phyloP scores from a whole-genome alignment of 2,888 invertebrate genomes.

The Hermaeophaga mercurialis region DNA sequence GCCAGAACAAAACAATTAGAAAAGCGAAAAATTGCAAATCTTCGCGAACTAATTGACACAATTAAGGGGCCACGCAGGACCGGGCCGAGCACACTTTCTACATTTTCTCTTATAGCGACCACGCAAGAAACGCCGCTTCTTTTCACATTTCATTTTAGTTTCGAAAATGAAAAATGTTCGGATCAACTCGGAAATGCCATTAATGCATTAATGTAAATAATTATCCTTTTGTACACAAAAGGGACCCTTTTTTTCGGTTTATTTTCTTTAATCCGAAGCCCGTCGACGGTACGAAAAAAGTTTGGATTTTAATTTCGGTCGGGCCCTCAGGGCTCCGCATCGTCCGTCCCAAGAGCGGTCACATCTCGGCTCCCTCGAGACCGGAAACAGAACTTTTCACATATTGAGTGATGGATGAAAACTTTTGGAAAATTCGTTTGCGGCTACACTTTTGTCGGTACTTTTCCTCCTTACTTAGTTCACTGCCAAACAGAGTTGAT shows the following conservation, averaged over 20 bases:
- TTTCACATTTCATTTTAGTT: too few relatives aligned
- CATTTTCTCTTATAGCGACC: too few relatives aligned
- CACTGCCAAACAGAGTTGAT: conserved; percentile 29
- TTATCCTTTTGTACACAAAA: conserved; percentile 16
- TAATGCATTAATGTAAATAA: conserved; percentile 15
- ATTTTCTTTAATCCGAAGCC: background rate
- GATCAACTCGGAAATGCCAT: conserved; percentile 13
- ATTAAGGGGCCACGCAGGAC: background rate
- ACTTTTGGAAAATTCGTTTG: conserved; percentile 34
- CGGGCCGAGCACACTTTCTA: too few relatives aligned
- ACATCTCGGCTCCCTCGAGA: conserved; percentile 19
- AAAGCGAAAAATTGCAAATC: conserved; percentile 19
- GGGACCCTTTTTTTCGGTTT: background rate
- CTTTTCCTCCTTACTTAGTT: conserved; percentile 25
- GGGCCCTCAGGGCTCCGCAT: conserved; percentile 11
- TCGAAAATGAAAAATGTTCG: background rate
- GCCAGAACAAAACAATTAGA: conserved; percentile 14
- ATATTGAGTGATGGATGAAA: conserved; percentile 33
- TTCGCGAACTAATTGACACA: conserved; percentile 12
- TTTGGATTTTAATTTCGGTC: conserved; percentile 24
- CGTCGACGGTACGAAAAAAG: conserved; percentile 16
- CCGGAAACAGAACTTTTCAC: conserved; percentile 28
- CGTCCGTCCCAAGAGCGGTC: conserved; percentile 18
- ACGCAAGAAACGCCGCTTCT: too few relatives aligned
- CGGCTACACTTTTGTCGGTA: conserved; percentile 16